These are phyloP conservation scores for Chauna torquata DNA, from an alignment of 2,113 vertebrate genomes.

Conservation along the genomic window DNA sequence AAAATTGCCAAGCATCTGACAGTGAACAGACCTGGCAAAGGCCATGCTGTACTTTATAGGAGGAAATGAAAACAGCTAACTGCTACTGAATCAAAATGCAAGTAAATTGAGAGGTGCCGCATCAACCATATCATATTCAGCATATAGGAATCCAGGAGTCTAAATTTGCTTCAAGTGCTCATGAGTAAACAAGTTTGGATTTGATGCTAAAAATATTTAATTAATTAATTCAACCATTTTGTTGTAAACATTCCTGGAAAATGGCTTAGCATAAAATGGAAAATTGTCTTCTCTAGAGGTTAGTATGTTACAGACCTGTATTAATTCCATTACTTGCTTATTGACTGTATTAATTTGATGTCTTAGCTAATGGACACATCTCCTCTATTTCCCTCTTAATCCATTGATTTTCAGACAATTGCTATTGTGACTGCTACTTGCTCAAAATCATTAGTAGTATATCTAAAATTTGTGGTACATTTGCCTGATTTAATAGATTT, in stretches of 20 bases:
- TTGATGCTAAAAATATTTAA: background rate
- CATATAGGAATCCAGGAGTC: background rate
- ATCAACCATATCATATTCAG: background rate
- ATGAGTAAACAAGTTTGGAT: background rate
- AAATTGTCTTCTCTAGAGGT: background rate
- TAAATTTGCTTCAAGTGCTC: background rate
- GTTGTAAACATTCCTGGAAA: background rate
- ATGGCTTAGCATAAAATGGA: background rate
- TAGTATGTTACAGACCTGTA: background rate
- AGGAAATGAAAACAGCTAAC: conserved; percentile 12
- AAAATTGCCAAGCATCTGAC: background rate
- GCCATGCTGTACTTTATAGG: background rate
- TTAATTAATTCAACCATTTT: background rate
- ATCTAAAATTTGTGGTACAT: background rate
- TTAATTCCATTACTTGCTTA: background rate
- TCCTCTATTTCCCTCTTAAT: background rate
- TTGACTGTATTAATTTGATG: background rate
- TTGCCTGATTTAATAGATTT: background rate
- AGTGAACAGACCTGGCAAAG: background rate
- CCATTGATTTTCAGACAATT: background rate
- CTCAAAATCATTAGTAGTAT: background rate
- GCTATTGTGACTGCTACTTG: background rate
- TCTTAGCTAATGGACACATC: background rate
- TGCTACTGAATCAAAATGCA: background rate
- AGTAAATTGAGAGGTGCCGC: background rate